These are phyloP conservation scores for Coleophora deauratella DNA, from an alignment of 2,888 invertebrate species.

Conservation along the genomic window DNA sequence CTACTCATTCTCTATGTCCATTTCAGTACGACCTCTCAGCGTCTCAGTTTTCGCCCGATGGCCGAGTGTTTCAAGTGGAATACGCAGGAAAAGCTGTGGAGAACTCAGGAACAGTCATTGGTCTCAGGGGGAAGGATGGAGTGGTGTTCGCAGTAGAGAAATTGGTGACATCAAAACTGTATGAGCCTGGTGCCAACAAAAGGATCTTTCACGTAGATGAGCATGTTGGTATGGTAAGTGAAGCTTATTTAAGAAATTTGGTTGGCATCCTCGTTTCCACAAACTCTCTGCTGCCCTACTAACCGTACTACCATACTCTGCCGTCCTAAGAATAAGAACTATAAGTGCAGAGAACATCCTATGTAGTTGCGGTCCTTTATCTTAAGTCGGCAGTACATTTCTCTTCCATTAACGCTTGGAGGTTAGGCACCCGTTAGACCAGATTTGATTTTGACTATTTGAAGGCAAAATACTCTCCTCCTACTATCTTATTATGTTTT, in stretches of 20 bases:
- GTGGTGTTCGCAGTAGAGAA: constrained; percentile 99
- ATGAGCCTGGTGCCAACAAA: constrained; percentile 93
- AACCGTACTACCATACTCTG: no score
- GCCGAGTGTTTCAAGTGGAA: constrained; percentile 99
- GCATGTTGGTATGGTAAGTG: constrained; percentile 92
- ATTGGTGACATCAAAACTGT: constrained; percentile 92
- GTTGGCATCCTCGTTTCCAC: no score
- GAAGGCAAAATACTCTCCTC: no score
- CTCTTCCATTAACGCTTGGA: no score
- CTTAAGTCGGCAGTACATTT: no score
- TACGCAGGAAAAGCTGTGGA: constrained; percentile 99
- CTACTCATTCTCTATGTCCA: constrained; percentile 16
- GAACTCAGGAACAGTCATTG: constrained; percentile 97
- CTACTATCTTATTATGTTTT: no score
- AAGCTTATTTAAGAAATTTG: neutral
- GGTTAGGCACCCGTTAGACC: no score
- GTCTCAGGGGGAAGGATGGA: constrained; percentile 94
- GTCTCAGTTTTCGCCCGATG: constrained; percentile 99
- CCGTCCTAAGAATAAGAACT: no score
- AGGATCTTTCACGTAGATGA: constrained; percentile 94
- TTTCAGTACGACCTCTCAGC: constrained; percentile 98
- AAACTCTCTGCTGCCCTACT: no score
- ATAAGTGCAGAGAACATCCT: no score
- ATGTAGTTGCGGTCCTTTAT: no score
- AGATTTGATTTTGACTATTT: no score